Evolutionary conservation across 2,888 invertebrate species (phyloP), one percentile per base, ranked within the genome.

Genomic region (Vanessa cardui): DNA sequence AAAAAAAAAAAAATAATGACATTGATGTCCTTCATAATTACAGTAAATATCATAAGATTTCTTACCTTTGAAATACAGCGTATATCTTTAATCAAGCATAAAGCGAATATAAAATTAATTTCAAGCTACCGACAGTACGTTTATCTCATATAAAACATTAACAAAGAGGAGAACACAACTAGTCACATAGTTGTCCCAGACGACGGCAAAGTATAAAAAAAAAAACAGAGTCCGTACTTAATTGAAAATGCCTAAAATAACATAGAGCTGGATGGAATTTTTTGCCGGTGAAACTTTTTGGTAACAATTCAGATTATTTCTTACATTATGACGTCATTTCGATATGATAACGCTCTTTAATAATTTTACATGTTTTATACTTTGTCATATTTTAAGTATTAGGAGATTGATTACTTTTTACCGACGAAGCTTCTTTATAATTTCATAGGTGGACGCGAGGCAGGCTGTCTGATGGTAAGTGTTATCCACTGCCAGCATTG

Each of bases 161-260:
- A 66, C 50, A 50, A 44, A 56, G 7, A 46, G 1, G 61, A 64
- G 61, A 58, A 67, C 56, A 67, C 47, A 47, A 62, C 60, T 39
- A 39, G 49, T 49, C 72, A 73, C 76, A 76, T 76, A 76, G 73
- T 72, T 73, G 71, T 72, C 71, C 62, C 69, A 62, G 65, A 62
- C 69, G 72, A 62, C 50, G 52, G 58, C 6, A 58, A 47, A 61
- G 52, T 46, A 64, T 71, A 68, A 73, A 77, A 80, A 81, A 26
- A 26, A 80, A 79, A 74, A 68, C 62, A 69, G 59, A 66, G 74
- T 73, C 76, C 70, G 73, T 79, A 82, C 82, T 83, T 89, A 88
- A 90, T 89, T 90, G 87, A 86, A 89, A 90, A 90, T 90, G 84
- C 87, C 88, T 88, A 88, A 89, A 89, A 90, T 90, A 85, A 83